A percentile compares a stretch with the other conserved stretches of the same genome.
Conservation (phyloP, 2,113 vertebrate genomes). For the Phaetusa simplex region DNA sequence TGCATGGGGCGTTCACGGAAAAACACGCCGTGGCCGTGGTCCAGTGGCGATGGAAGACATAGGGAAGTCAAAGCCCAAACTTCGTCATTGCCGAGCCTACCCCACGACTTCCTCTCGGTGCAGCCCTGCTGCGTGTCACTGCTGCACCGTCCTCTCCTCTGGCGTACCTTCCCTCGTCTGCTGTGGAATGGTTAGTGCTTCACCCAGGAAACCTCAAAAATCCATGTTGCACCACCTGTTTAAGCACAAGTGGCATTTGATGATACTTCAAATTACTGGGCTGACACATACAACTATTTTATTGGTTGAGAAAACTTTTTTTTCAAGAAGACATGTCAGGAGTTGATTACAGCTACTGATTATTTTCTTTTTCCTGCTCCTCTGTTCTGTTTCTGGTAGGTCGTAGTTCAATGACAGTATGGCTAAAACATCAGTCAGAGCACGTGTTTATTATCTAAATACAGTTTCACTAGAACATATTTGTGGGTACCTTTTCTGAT, state of each 20-base stretch:
- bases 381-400: neutral
- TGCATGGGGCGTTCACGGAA: rapidly evolving
- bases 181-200: neutral
- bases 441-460: neutral
- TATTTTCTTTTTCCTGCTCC: neutral
- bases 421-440: neutral
- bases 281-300: neutral
- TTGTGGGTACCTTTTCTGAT: neutral
- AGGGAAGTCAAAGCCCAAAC: neutral
- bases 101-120: rapidly evolving
- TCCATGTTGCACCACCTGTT: neutral
- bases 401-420: neutral
- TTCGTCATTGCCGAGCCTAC: rapidly evolving
- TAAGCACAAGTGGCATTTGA: neutral
- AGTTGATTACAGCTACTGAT: neutral
- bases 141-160: neutral
- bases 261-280: neutral
- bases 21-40: rapidly evolving
- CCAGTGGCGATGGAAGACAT: rapidly evolving
- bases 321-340: neutral
- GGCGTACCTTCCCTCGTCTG: neutral
- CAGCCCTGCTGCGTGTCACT: neutral
- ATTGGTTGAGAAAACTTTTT: neutral
- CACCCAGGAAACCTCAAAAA: neutral
- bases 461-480: neutral